Evolutionary conservation across 2,888 invertebrate species (phyloP).

Genomic region (Tolmerus cingulatus): DNA sequence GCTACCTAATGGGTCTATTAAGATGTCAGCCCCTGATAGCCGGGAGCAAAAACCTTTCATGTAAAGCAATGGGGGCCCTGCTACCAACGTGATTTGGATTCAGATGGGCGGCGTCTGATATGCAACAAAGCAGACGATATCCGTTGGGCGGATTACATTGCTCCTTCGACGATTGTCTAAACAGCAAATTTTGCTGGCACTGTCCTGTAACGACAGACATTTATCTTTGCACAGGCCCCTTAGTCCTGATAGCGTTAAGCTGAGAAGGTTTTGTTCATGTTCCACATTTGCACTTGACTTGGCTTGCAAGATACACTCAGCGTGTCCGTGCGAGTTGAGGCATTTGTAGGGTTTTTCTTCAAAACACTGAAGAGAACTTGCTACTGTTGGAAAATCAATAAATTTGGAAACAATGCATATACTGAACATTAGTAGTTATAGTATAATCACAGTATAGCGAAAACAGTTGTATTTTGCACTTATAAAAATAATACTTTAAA

Average conservation of each 20-base stretch:
- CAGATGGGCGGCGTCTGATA: not conserved
- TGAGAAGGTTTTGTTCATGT: not conserved
- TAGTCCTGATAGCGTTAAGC: not conserved
- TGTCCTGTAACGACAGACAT: not conserved
- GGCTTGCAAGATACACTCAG: not conserved
- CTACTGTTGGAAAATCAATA: not conserved
- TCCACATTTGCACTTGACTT: not conserved
- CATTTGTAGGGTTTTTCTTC: not conserved
- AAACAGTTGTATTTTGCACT: too few relatives aligned
- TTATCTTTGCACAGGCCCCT: not conserved
- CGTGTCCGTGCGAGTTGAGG: not conserved
- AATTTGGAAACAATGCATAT: not conserved
- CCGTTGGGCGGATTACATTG: not conserved
- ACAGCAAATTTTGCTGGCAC: not conserved
- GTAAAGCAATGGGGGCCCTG: not conserved
- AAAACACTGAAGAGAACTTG: not conserved
- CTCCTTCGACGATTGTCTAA: not conserved
- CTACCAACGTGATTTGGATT: not conserved
- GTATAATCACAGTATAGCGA: too few relatives aligned
- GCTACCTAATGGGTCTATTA: slow-evolving; percentile 5
- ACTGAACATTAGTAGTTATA: too few relatives aligned
- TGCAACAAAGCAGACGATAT: not conserved
- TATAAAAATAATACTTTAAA: too few relatives aligned
- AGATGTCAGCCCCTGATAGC: slow-evolving; percentile 1
- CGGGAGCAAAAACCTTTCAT: not conserved